Evolutionary conservation across 2,888 invertebrate species (phyloP), one percentile per base, ranked within the genome.

Genomic region (Merodon equestris): DNA sequence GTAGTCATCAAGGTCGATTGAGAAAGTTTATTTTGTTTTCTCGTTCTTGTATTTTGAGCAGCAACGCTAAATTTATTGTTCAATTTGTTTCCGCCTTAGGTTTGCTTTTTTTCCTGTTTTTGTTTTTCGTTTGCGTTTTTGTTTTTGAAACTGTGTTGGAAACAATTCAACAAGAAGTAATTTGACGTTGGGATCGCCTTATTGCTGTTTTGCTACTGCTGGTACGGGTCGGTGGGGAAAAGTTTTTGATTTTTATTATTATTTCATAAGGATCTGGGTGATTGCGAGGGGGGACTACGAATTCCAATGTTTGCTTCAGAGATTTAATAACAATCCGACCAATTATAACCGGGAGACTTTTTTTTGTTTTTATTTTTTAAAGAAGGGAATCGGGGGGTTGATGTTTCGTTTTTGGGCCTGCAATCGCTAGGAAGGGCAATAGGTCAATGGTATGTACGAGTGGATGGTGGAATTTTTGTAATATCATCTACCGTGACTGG

Each of bases 1-100:
- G 36, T 50, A 72, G 71, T 67, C 72, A 53, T 76, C 76, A 76
- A 76, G 76, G 76, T 76, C 76, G 66, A 76, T 76, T 72, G 76
- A 60, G 72, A 76, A 76, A 76, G 76, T 76, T 76, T 76, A 18
- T 40, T 40, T 10, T 66, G 50, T 45, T 71, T 71, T 68, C n/a
- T n/a, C n/a, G n/a, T 71, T 42, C 48, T 38, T 14, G 53, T 56
- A 66, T 61, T 44, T 40, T 61, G 45, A 56, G 71, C 64, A 72
- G 60, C 76, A 66, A 72, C 60, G 50, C 50, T 67, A 61, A 76
- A 76, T 76, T 76, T 76, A 71, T 76, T 76, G 76, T 67, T 66
- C 66, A 76, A 72, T 76, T 76, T 76, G 72, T 71, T 61, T 72
- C 61, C 60, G 76, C 76, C 76, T 66, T 61, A 72, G 76, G 74